Percentiles rank a stretch among this genome's conserved stretches.
phyloP scores from a whole-genome alignment of 2,888 invertebrate genomes.

The Ophion slaviceki region DNA sequence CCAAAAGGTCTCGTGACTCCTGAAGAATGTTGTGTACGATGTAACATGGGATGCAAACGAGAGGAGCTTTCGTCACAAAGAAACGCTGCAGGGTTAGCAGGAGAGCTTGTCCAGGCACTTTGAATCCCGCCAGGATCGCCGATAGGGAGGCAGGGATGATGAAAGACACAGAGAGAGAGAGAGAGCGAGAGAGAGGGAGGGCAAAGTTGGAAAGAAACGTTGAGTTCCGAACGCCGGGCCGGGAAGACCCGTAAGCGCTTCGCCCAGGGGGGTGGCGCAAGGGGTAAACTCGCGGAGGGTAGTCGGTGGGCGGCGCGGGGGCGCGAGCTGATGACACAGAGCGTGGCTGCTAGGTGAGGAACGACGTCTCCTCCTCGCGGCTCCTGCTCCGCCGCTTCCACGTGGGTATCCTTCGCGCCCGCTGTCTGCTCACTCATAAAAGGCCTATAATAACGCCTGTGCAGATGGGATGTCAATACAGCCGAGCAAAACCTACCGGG shows the following conservation, averaged over 20 bases:
- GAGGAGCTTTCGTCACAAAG: slow-evolving; percentile 33
- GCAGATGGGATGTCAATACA: slow-evolving; percentile 80
- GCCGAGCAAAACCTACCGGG: slow-evolving; percentile 61
- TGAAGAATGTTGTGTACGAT: slow-evolving; percentile 44
- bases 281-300: slow-evolving; percentile 1
- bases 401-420: slow-evolving; percentile 38
- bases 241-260: slow-evolving; percentile 15
- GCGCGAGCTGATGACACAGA: slow-evolving; percentile 27
- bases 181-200: background rate
- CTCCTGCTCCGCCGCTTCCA: slow-evolving; percentile 8
- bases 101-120: slow-evolving; percentile 37
- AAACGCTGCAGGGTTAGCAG: slow-evolving; percentile 2
- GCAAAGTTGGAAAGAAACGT: slow-evolving; percentile 44
- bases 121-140: slow-evolving; percentile 40
- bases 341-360: slow-evolving; percentile 20
- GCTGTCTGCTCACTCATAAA: slow-evolving; percentile 75
- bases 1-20: slow-evolving; percentile 30
- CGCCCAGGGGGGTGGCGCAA: slow-evolving; percentile 15
- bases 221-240: slow-evolving; percentile 58
- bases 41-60: slow-evolving; percentile 55
- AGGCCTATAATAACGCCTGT: slow-evolving; percentile 76
- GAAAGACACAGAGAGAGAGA: slow-evolving; percentile 4
- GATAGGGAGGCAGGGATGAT: background rate
- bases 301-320: slow-evolving; percentile 12
- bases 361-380: slow-evolving; percentile 26